Evolutionary conservation across 2,888 invertebrate species (phyloP).

Genomic region (Nephrocerus scutellatus): DNA sequence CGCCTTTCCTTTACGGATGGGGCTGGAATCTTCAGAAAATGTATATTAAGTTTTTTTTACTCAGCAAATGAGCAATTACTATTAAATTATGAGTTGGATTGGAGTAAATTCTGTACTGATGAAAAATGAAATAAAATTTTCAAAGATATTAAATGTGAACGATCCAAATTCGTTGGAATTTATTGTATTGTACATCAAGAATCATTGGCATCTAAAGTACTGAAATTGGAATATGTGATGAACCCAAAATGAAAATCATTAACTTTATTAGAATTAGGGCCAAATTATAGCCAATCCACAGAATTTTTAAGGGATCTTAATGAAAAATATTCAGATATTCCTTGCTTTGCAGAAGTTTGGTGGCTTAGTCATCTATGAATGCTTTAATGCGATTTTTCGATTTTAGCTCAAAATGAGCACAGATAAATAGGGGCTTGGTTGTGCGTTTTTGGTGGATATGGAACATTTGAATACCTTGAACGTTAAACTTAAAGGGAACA

Average conservation of each 20-base stretch:
- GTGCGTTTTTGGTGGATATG: conserved; percentile 2
- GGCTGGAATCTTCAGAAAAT: too few species aligned
- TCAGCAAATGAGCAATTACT: conserved; percentile 3
- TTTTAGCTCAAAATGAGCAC: conserved; percentile 2
- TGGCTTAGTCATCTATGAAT: conserved; percentile 5
- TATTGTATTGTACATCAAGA: conserved; percentile 8
- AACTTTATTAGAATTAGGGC: too few species aligned
- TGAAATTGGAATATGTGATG: conserved; percentile 3
- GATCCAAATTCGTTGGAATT: conserved; percentile 5
- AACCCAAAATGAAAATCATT: conserved; percentile 4
- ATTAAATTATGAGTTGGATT: conserved; percentile 3
- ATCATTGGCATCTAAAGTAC: conserved; percentile 2
- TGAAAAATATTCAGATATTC: conserved; percentile 5
- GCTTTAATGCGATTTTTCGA: conserved; percentile 4
- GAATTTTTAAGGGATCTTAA: background rate
- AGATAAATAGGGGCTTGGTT: conserved; percentile 2
- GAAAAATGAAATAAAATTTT: conserved; percentile 2
- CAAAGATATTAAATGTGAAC: conserved; percentile 2
- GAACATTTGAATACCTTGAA: conserved; percentile 3
- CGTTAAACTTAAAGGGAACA: conserved; percentile 2
- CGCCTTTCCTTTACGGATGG: too few species aligned
- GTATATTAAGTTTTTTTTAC: too few species aligned
- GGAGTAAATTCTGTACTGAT: conserved; percentile 1
- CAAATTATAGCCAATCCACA: background rate
- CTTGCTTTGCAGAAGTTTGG: conserved; percentile 6